Evolutionary conservation across 1,140 invertebrate species (phyloP).

Genomic region (Drosophila jambulina): DNA sequence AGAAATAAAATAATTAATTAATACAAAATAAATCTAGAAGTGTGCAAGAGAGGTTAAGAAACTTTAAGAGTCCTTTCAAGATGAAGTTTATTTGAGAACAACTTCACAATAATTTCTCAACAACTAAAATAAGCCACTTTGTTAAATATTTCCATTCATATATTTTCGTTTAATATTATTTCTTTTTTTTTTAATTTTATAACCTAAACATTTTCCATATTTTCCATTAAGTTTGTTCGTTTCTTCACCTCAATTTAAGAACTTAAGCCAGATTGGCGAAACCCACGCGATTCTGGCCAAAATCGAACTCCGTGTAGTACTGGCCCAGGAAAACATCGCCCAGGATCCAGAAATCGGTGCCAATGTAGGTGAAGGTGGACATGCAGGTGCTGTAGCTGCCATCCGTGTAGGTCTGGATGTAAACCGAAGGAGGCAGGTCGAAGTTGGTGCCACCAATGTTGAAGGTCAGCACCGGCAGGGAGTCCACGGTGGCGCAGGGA

Average conservation of each 20-base stretch:
- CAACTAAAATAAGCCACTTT: background rate
- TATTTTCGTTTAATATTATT: background rate
- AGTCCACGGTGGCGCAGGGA: conserved; percentile 46
- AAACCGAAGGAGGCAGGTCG: conserved; percentile 50
- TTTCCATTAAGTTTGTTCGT: conserved; percentile 85
- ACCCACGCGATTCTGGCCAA: conserved; percentile 89
- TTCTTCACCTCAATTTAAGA: conserved; percentile 85
- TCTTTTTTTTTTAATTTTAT: background rate
- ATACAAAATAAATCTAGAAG: background rate
- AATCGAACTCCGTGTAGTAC: conserved; percentile 90
- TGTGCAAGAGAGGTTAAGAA: too few species aligned
- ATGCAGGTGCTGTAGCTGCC: conserved; percentile 90
- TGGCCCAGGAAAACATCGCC: conserved; percentile 90
- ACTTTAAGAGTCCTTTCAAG: background rate
- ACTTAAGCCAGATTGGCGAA: conserved; percentile 79
- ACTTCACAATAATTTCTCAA: background rate
- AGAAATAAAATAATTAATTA: background rate
- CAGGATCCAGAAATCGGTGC: conserved; percentile 86
- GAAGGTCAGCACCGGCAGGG: conserved; percentile 58
- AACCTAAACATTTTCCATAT: background rate
- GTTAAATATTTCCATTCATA: background rate
- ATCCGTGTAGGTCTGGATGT: conserved; percentile 87
- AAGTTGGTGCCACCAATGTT: conserved; percentile 64
- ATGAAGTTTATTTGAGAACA: background rate
- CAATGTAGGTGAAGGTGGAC: conserved; percentile 92